A percentile compares a stretch with the other conserved stretches of the same genome.
Conservation (phyloP, 2,113 vertebrate genomes). For the Bolborhynchus lineola region DNA sequence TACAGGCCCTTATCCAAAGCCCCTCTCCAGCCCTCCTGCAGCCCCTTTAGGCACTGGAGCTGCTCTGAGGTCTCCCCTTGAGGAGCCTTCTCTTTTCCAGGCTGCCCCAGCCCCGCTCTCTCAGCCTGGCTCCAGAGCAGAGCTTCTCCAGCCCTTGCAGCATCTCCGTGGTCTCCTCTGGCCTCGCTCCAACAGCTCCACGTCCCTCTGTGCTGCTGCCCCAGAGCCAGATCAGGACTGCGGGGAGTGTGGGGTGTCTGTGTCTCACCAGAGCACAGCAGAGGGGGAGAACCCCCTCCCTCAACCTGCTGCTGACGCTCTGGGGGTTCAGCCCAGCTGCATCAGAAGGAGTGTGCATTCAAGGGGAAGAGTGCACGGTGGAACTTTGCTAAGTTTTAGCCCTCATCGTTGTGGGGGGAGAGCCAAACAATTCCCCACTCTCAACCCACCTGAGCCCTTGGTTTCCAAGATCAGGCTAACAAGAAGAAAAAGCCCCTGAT, state of each 20-base stretch:
- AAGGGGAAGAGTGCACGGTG: background rate
- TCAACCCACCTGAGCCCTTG: background rate
- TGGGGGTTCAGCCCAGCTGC: background rate
- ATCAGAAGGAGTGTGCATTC: background rate
- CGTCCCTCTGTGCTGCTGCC: background rate
- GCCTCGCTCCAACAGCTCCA: background rate
- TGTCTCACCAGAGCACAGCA: background rate
- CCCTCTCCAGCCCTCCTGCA: background rate
- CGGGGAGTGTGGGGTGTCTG: too few species aligned
- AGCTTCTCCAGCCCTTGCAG: too few species aligned
- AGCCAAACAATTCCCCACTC: background rate
- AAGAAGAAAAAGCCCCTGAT: background rate
- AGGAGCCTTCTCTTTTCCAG: too few species aligned
- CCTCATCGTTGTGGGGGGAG: accelerated
- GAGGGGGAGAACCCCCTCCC: background rate
- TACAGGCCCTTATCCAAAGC: background rate
- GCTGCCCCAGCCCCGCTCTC: too few species aligned
- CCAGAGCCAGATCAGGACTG: background rate
- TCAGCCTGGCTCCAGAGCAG: too few species aligned
- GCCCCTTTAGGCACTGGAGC: background rate
- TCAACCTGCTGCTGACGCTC: background rate
- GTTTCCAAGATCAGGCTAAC: background rate
- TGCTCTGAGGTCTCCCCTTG: background rate
- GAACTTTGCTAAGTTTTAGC: background rate
- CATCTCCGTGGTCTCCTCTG: background rate